phyloP scores from a whole-genome alignment of 2,888 invertebrate species.

The Tolmerus cingulatus region DNA sequence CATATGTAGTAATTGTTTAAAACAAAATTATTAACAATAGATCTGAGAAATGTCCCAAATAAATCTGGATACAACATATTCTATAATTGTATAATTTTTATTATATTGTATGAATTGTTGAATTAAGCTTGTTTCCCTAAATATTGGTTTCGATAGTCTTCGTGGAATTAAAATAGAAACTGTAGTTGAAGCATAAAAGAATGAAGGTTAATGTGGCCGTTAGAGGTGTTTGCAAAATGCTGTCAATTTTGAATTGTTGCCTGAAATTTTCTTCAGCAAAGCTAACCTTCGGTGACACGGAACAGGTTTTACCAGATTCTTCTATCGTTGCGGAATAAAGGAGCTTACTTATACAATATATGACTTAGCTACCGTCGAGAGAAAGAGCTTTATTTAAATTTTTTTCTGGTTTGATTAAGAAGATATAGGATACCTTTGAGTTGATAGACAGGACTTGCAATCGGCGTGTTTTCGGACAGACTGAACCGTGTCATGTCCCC shows the following conservation, averaged over 20 bases:
- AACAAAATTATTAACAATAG: too few relatives aligned
- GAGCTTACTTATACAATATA: neutral
- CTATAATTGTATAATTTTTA: too few relatives aligned
- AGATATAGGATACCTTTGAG: conserved; percentile 67
- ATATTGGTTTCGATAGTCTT: too few relatives aligned
- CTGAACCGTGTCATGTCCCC: conserved; percentile 82
- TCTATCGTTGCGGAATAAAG: neutral
- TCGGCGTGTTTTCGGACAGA: conserved; percentile 75
- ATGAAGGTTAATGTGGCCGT: neutral
- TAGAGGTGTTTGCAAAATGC: neutral
- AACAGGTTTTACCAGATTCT: neutral
- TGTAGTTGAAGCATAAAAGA: too few relatives aligned
- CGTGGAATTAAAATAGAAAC: too few relatives aligned
- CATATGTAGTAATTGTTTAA: too few relatives aligned
- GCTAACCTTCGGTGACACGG: neutral
- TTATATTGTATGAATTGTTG: too few relatives aligned
- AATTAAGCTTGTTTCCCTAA: neutral
- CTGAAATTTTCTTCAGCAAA: neutral
- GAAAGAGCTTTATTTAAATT: neutral
- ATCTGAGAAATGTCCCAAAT: too few relatives aligned
- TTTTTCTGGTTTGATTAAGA: neutral
- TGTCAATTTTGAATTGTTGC: neutral
- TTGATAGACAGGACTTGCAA: conserved; percentile 79
- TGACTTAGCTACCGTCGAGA: neutral
- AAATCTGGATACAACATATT: too few relatives aligned